Evolutionary conservation across 2,113 vertebrate species (phyloP).

Genomic region (Fulmarus glacialis): DNA sequence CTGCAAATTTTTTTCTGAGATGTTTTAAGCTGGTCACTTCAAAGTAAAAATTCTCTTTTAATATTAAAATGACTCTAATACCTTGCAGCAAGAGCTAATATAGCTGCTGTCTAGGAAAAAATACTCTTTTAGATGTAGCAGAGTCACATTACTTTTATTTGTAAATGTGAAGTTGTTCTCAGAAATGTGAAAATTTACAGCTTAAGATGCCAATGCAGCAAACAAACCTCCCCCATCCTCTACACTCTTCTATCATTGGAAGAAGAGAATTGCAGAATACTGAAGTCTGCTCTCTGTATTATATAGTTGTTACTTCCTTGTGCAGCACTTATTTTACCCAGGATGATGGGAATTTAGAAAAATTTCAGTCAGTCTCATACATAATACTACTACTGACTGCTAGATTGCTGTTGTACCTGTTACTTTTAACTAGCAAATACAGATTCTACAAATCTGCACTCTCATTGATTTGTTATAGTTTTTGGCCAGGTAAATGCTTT

Average conservation of each 20-base stretch:
- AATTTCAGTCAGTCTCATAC: not conserved
- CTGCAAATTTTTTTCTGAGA: not conserved
- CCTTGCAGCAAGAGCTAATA: not conserved
- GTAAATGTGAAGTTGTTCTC: not conserved
- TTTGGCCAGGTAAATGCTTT: not conserved
- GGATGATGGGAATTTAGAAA: not conserved
- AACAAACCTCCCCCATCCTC: not conserved
- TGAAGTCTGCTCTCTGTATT: not conserved
- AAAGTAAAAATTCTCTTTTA: not conserved
- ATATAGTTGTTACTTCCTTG: not conserved
- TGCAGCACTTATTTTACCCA: not conserved
- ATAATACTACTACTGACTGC: not conserved
- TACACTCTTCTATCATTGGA: not conserved
- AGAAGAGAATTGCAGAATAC: not conserved
- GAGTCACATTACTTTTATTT: not conserved
- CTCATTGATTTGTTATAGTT: not conserved
- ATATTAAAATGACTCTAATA: not conserved
- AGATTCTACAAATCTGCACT: not conserved
- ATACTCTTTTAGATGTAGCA: not conserved
- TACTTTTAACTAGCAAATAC: not conserved
- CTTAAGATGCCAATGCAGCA: not conserved
- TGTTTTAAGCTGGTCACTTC: not conserved
- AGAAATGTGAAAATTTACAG: not conserved
- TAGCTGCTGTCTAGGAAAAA: not conserved
- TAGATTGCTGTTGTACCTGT: not conserved